Evolutionary conservation across 1,140 invertebrate species (phyloP).

Genomic region (Aphaenogaster floridana): DNA sequence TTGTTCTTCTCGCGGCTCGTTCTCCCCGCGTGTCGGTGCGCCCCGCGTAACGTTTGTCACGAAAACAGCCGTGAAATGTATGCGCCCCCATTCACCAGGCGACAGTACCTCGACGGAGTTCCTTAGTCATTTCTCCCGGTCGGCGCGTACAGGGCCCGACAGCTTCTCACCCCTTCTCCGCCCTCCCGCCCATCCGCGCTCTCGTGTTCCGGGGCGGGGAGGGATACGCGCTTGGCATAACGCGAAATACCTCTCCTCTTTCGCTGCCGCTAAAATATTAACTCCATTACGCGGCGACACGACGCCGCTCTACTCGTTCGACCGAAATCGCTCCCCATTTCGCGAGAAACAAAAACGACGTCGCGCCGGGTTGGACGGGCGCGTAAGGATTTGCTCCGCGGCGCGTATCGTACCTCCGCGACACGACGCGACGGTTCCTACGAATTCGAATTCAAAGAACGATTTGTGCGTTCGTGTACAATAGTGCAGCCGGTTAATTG

Average conservation of each 20-base stretch:
- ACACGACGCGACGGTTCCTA: not conserved
- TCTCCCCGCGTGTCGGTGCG: constrained; percentile 69
- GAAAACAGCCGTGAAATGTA: constrained; percentile 78
- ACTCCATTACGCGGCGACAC: constrained; percentile 74
- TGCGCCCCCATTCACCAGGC: constrained; percentile 61
- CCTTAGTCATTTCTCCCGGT: constrained; percentile 66
- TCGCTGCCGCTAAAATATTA: constrained; percentile 73
- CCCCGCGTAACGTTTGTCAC: constrained; percentile 76
- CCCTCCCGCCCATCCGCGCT: not conserved
- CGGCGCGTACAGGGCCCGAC: not conserved
- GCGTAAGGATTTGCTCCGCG: constrained; percentile 13
- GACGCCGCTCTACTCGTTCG: constrained; percentile 66
- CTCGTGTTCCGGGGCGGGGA: not conserved
- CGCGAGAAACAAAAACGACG: constrained; percentile 57
- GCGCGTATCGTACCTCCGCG: constrained; percentile 21
- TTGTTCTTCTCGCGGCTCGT: constrained; percentile 74
- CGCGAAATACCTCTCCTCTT: constrained; percentile 5
- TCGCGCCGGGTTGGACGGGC: not conserved
- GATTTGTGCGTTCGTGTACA: not conserved
- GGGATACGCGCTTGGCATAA: constrained; percentile 61
- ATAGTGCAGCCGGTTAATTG: not conserved
- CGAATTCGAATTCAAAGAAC: not conserved
- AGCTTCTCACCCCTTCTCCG: not conserved
- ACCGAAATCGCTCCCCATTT: constrained; percentile 72
- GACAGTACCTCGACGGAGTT: constrained; percentile 62